Percentiles rank a stretch among this genome's conserved stretches.
Evolutionary conservation across 2,113 vertebrate species (phyloP).

Genomic region (Microcebus tavaratra): DNA sequence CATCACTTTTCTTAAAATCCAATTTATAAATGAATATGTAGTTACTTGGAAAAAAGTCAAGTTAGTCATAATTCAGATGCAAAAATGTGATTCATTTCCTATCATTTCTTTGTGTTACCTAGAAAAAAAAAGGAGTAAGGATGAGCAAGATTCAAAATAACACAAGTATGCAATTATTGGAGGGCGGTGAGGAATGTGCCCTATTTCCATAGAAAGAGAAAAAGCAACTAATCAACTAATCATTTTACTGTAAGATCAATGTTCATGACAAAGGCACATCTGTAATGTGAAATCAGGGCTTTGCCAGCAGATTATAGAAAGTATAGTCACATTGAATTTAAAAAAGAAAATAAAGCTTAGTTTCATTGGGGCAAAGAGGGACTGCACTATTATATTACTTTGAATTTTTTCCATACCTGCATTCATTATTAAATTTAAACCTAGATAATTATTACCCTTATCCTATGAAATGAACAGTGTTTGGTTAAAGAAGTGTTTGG

Average conservation of each 20-base stretch:
- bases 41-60: not conserved
- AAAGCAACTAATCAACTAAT: not conserved
- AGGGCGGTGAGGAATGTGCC: too few relatives aligned
- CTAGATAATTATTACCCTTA: not conserved
- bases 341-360: not conserved
- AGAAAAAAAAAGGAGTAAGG: not conserved
- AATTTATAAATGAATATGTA: not conserved
- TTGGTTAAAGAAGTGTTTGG: not conserved
- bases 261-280: not conserved
- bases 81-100: not conserved
- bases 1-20: not conserved
- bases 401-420: not conserved
- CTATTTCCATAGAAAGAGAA: not conserved
- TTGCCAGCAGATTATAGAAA: not conserved
- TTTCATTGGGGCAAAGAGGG: not conserved
- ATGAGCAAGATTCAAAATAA: not conserved
- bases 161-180: not conserved
- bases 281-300: not conserved
- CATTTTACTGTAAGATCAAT: not conserved
- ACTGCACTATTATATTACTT: not conserved
- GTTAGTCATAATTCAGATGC: not conserved
- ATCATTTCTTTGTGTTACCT: not conserved
- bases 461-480: not conserved
- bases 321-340: not conserved
- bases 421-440: not conserved